phyloP scores from a whole-genome alignment of 2,113 vertebrate genomes.

The Eidolon helvum region DNA sequence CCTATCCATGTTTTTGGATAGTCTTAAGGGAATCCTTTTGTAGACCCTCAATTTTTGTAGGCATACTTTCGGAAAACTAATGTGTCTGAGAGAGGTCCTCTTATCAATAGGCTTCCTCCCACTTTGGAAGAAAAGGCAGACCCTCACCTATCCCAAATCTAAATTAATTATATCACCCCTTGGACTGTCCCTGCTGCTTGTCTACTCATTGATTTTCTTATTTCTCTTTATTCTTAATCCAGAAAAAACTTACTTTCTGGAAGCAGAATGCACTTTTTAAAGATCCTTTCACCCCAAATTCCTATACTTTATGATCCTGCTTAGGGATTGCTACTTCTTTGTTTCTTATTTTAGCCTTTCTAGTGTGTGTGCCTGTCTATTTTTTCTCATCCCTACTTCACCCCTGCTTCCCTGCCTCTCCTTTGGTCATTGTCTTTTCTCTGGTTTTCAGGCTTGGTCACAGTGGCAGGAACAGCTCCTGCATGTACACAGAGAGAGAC shows the following conservation, averaged over 20 bases:
- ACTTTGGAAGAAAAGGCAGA: not conserved
- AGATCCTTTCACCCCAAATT: not conserved
- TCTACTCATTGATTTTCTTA: not conserved
- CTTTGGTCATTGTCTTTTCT: not conserved
- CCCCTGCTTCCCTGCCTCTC: not conserved
- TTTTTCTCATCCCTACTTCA: not conserved
- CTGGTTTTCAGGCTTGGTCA: conserved; percentile 86
- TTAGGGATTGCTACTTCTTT: not conserved
- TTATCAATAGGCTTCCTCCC: not conserved
- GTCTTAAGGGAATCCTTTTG: not conserved
- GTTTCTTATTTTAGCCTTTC: not conserved
- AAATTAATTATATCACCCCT: not conserved
- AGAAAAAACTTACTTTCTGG: not conserved
- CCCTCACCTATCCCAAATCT: not conserved
- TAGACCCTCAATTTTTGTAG: not conserved
- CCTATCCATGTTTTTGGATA: not conserved
- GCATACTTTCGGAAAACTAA: not conserved
- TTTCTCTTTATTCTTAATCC: not conserved
- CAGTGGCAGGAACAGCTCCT: conserved; percentile 85
- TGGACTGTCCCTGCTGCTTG: not conserved
- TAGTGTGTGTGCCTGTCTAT: not conserved
- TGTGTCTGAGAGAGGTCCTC: not conserved
- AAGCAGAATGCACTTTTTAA: not conserved
- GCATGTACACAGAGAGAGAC: conserved; percentile 69
- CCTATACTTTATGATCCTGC: not conserved